phyloP scores from a whole-genome alignment of 2,113 vertebrate species.

The Salvator merianae region DNA sequence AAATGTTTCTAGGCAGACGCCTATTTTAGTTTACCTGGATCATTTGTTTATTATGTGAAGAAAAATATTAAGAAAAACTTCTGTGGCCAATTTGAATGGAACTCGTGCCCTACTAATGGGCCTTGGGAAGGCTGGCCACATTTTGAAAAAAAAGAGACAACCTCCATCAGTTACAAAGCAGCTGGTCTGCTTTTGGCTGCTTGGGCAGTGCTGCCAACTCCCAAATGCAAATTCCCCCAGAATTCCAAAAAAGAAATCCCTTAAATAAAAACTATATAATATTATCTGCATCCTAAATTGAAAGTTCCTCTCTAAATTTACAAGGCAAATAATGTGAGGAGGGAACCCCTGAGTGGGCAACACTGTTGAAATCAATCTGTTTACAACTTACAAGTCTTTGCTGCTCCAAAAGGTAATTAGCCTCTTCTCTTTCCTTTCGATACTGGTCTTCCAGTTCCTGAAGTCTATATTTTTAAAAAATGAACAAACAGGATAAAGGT shows the following conservation, averaged over 20 bases:
- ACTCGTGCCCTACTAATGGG: not conserved
- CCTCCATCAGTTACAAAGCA: not conserved
- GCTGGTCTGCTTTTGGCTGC: not conserved
- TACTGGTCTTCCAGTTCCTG: constrained; percentile 97
- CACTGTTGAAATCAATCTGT: not conserved
- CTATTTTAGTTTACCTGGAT: too few relatives aligned
- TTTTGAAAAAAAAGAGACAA: not conserved
- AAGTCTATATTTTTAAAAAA: constrained; percentile 73
- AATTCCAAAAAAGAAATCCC: too few relatives aligned
- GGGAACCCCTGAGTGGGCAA: too few relatives aligned
- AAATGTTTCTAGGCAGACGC: too few relatives aligned
- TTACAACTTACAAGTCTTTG: constrained; percentile 87
- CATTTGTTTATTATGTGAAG: too few relatives aligned
- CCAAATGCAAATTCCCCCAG: too few relatives aligned
- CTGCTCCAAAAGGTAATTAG: constrained; percentile 94
- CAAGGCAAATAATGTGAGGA: too few relatives aligned
- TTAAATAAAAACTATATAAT: too few relatives aligned
- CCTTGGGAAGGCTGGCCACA: not conserved
- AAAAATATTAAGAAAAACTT: too few relatives aligned
- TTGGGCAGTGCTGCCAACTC: not conserved
- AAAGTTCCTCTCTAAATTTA: too few relatives aligned
- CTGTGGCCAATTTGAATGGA: too few relatives aligned
- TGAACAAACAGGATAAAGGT: not conserved
- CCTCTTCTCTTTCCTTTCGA: constrained; percentile 91
- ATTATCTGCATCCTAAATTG: too few relatives aligned